Evolutionary conservation across 2,113 vertebrate species (phyloP).

Genomic region (Bolborhynchus lineola): DNA sequence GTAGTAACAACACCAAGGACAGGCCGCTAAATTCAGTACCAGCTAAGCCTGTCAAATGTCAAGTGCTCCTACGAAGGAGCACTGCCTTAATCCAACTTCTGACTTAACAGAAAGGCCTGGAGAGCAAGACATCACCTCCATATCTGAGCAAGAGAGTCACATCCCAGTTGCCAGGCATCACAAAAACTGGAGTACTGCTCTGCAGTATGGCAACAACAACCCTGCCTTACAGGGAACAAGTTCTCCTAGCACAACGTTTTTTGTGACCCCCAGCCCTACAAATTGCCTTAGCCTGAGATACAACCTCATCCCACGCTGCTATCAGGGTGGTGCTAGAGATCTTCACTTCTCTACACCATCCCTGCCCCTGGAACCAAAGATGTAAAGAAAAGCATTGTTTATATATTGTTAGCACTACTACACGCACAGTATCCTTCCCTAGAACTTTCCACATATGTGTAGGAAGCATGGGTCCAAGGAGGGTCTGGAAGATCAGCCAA

Average conservation of each 20-base stretch:
- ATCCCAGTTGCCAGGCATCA: background rate
- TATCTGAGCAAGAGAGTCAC: background rate
- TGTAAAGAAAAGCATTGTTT: accelerated
- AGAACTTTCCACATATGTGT: accelerated
- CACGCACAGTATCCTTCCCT: background rate
- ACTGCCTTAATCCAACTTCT: background rate
- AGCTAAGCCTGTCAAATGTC: conserved; percentile 9
- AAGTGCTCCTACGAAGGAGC: background rate
- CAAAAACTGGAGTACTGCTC: background rate
- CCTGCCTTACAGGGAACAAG: background rate
- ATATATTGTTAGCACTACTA: background rate
- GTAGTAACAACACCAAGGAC: background rate
- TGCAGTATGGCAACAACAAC: background rate
- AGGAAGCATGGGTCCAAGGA: background rate
- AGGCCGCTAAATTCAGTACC: background rate
- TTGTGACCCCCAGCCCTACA: background rate
- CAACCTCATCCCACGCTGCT: background rate
- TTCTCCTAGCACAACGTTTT: background rate
- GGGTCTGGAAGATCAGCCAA: background rate
- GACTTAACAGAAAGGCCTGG: background rate
- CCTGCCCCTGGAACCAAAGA: background rate
- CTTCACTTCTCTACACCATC: background rate
- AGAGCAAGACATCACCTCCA: background rate
- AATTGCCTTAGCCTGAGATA: background rate
- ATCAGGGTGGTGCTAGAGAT: background rate